A percentile compares a stretch with the other conserved stretches of the same genome.
phyloP scores from a whole-genome alignment of 2,797 vertebrate genomes.

The Calcarius lapponicus region DNA sequence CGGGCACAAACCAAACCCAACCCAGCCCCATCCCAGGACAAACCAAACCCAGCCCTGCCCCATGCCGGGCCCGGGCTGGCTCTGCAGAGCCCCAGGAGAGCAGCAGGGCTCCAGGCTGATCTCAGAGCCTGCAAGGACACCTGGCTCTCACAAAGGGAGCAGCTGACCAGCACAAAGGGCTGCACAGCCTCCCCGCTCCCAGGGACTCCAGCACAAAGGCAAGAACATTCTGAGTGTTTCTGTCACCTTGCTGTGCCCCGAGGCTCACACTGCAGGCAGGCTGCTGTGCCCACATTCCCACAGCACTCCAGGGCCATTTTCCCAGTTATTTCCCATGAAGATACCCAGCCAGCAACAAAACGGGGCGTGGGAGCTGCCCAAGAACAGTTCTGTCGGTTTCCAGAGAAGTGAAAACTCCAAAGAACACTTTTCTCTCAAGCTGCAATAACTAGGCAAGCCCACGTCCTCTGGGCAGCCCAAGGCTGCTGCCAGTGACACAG shows the following conservation, averaged over 20 bases:
- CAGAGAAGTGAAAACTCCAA: neutral
- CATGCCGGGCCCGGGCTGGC: neutral
- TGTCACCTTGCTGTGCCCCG: neutral
- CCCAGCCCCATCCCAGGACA: too few species aligned
- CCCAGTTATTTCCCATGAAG: neutral
- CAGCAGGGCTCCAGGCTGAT: neutral
- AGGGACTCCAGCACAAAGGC: neutral
- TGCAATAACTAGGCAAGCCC: neutral
- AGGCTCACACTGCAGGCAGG: neutral
- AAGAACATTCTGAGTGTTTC: neutral
- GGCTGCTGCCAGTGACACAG: neutral
- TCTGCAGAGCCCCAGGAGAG: neutral
- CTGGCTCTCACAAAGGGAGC: neutral
- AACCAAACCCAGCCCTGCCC: too few species aligned
- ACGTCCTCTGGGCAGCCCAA: neutral
- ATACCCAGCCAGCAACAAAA: neutral
- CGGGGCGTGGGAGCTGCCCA: rapidly evolving
- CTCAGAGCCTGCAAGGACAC: neutral
- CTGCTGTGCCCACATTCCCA: rapidly evolving
- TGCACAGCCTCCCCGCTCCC: neutral
- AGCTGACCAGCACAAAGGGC: neutral
- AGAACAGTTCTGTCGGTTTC: neutral
- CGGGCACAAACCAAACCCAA: too few species aligned
- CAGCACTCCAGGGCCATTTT: neutral
- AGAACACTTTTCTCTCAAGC: rapidly evolving